These are phyloP conservation scores for Drosophila meridiana DNA, from an alignment of 2,888 invertebrate genomes.

Conservation along the genomic window DNA sequence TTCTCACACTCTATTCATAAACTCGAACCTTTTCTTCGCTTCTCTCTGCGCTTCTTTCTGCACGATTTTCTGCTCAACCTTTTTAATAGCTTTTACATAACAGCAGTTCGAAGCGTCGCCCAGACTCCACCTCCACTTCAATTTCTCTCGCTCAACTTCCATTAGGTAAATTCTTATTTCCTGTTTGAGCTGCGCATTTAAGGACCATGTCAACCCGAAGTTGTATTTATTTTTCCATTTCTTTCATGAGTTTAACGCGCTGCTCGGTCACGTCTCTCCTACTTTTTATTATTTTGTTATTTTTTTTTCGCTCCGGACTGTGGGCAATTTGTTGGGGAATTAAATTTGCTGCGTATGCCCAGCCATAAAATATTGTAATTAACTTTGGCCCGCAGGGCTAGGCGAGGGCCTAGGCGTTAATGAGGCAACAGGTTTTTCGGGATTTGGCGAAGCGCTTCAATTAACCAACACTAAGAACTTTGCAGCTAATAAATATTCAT, in stretches of 20 bases:
- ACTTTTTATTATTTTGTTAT: not conserved
- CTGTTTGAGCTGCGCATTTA: slow-evolving; percentile 17
- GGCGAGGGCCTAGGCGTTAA: slow-evolving; percentile 40
- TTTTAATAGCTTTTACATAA: slow-evolving; percentile 2
- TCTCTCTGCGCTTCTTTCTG: not conserved
- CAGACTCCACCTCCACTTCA: not conserved
- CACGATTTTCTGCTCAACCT: not conserved
- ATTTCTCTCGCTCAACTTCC: not conserved
- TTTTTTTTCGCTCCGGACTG: slow-evolving; percentile 11
- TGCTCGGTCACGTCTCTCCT: slow-evolving; percentile 38
- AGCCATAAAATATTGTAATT: slow-evolving; percentile 71
- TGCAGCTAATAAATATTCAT: slow-evolving; percentile 73
- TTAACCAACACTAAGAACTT: slow-evolving; percentile 35
- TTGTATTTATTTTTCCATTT: slow-evolving; percentile 21
- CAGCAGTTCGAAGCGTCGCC: not conserved
- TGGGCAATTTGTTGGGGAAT: slow-evolving; percentile 55
- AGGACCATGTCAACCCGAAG: slow-evolving; percentile 1
- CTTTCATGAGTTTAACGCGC: slow-evolving; percentile 25
- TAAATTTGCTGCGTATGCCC: slow-evolving; percentile 42
- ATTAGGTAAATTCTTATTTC: slow-evolving; percentile 3
- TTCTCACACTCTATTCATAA: not conserved
- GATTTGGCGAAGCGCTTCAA: slow-evolving; percentile 40
- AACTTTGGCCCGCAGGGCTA: slow-evolving; percentile 50
- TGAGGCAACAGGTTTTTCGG: slow-evolving; percentile 72
- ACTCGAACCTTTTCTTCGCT: not conserved